phyloP scores from a whole-genome alignment of 1,140 invertebrate species.

The Protaetia brevitarsis region DNA sequence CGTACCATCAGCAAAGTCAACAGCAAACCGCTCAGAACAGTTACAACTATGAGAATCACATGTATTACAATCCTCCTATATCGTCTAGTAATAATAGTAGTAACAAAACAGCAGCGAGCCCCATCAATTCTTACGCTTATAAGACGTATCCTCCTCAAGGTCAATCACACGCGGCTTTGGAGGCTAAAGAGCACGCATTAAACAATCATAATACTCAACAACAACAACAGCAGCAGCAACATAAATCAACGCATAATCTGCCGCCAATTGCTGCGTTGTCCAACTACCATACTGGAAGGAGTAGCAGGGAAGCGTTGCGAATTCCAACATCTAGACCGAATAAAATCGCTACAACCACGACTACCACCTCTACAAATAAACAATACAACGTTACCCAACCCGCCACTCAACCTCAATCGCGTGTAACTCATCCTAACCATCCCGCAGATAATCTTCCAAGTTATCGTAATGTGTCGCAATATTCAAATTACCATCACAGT shows the following conservation, averaged over 20 bases:
- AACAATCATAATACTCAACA: slow-evolving; percentile 13
- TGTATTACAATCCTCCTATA: neutral
- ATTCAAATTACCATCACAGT: neutral
- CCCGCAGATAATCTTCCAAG: neutral
- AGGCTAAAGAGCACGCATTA: neutral
- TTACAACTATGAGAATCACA: neutral
- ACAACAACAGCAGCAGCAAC: slow-evolving; percentile 27
- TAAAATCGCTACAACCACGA: neutral
- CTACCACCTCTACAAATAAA: slow-evolving; percentile 4
- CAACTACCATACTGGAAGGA: slow-evolving; percentile 50
- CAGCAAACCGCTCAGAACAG: slow-evolving; percentile 1
- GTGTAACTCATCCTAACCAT: neutral
- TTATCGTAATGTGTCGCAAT: neutral
- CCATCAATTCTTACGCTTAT: neutral
- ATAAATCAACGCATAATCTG: slow-evolving; percentile 52
- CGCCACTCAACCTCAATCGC: too few species aligned
- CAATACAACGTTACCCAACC: too few species aligned
- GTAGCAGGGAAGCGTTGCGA: slow-evolving; percentile 38
- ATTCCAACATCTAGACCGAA: neutral
- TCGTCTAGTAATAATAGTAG: neutral
- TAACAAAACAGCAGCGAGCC: neutral
- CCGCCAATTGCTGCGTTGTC: slow-evolving; percentile 54
- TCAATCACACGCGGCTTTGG: neutral
- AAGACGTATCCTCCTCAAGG: neutral
- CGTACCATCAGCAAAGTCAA: slow-evolving; percentile 1